These are phyloP conservation scores for Sus cebifrons DNA, from an alignment of 2,797 vertebrate species.

Conservation along the genomic window DNA sequence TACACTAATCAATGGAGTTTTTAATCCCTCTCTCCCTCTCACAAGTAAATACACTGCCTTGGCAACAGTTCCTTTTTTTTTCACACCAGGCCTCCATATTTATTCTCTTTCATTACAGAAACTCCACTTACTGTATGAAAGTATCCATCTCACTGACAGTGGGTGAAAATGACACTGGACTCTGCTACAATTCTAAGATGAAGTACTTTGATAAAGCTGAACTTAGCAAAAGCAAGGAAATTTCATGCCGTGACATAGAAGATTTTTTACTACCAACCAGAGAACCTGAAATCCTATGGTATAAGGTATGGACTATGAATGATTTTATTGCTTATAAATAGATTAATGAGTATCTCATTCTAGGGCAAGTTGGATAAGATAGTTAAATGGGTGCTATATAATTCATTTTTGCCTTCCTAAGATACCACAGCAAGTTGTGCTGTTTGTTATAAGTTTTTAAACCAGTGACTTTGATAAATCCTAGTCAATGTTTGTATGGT, in stretches of 20 bases:
- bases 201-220: slow-evolving; percentile 98
- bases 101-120: slow-evolving; percentile 92
- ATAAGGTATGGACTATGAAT: slow-evolving; percentile 94
- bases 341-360: slow-evolving; percentile 45
- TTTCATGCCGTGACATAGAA: slow-evolving; percentile 96
- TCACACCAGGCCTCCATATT: slow-evolving; percentile 78
- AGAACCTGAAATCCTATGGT: slow-evolving; percentile 97
- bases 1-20: not conserved
- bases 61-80: slow-evolving; percentile 29
- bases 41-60: not conserved
- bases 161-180: slow-evolving; percentile 98
- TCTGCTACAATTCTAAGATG: slow-evolving; percentile 99
- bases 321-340: slow-evolving; percentile 62
- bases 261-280: slow-evolving; percentile 95
- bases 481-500: not conserved
- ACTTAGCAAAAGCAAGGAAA: slow-evolving; percentile 98
- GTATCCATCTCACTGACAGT: slow-evolving; percentile 98
- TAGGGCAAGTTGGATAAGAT: slow-evolving; percentile 54
- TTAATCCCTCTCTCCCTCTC: not conserved
- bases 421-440: not conserved
- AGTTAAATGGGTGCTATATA: not conserved
- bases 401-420: not conserved
- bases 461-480: slow-evolving; percentile 11
- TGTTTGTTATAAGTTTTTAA: not conserved
- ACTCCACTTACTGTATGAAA: slow-evolving; percentile 99